Percentiles rank a stretch among this genome's conserved stretches.
Conservation (phyloP, 2,888 invertebrate species). For the Nomada goodeniana region DNA sequence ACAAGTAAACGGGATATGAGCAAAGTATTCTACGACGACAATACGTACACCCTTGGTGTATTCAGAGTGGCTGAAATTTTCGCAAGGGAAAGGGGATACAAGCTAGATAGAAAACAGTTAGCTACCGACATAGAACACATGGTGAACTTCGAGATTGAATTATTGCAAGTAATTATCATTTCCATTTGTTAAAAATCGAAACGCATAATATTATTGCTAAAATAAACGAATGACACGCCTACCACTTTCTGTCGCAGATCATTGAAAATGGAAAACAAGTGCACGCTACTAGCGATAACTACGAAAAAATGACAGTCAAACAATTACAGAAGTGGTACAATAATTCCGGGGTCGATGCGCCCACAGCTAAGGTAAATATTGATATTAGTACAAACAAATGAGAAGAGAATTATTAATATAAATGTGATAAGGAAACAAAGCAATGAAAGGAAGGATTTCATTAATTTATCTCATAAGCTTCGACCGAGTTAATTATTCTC, state of each 20-base stretch:
- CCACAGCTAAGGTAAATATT: constrained; percentile 38
- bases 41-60: background rate
- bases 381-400: no score
- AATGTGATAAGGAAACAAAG: background rate
- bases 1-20: background rate
- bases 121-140: constrained; percentile 14
- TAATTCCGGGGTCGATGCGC: background rate
- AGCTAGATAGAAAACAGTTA: background rate
- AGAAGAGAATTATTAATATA: background rate
- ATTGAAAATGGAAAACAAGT: constrained; percentile 26
- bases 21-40: background rate
- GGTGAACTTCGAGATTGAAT: constrained; percentile 25
- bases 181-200: no score
- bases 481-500: no score
- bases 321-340: constrained; percentile 51
- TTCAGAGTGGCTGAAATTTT: constrained; percentile 14
- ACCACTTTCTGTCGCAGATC: constrained; percentile 12
- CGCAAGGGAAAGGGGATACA: constrained; percentile 31
- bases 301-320: constrained; percentile 35
- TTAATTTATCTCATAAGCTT: background rate
- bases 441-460: background rate
- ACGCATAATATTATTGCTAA: no score
- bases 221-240: background rate
- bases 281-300: constrained; percentile 4
- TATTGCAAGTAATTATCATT: constrained; percentile 19